Conservation (phyloP, 2,113 vertebrate genomes). For the Python bivittatus region DNA sequence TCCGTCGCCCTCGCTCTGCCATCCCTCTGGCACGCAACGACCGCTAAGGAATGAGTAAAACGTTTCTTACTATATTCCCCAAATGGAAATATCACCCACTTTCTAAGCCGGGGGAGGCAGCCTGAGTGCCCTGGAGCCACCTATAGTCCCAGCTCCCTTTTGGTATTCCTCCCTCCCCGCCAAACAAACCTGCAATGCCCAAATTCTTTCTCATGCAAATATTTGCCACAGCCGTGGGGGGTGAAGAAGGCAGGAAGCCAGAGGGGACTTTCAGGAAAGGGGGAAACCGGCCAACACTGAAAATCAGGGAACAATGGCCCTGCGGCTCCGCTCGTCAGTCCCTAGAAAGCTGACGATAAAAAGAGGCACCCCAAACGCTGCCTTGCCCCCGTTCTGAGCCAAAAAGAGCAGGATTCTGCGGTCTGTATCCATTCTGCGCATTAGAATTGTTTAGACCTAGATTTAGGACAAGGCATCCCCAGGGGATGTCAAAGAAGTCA, state of each 20-base stretch:
- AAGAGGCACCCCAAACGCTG: background rate
- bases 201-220: background rate
- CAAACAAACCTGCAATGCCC: background rate
- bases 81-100: background rate
- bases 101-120: background rate
- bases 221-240: background rate
- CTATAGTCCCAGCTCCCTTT: background rate
- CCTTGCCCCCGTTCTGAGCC: background rate
- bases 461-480: background rate
- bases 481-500: background rate
- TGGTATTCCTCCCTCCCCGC: background rate
- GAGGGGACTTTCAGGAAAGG: background rate
- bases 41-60: too few relatives aligned
- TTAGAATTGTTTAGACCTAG: background rate
- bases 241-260: background rate
- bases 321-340: background rate
- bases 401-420: background rate
- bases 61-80: background rate
- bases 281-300: background rate
- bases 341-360: background rate
- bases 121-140: background rate
- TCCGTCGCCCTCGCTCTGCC: too few relatives aligned
- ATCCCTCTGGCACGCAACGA: too few relatives aligned
- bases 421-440: too few relatives aligned
- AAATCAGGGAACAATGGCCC: background rate